Evolutionary conservation across 2,888 invertebrate species (phyloP), one percentile per base, ranked within the genome.

Genomic region (Physocephala rufipes): DNA sequence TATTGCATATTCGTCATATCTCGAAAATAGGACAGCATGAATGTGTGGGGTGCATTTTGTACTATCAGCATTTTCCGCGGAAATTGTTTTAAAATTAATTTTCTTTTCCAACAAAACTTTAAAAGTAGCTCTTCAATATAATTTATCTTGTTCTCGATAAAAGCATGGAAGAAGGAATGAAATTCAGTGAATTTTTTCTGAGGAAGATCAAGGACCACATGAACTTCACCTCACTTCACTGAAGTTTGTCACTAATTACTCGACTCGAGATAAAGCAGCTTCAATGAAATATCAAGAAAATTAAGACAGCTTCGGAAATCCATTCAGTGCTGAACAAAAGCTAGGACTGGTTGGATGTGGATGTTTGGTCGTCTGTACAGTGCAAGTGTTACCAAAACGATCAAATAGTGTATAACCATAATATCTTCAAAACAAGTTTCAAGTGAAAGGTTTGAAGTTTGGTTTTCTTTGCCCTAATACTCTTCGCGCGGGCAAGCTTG

Each of bases 251-350:
- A 2, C 28, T 58, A 12, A 28, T 21, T 55, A 26, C 58, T 15
- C 58, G 15, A 58, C 58, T 58, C 26, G 63, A 63, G 63, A n/a
- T 47, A 63, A 63, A 63, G 45, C 26, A 45, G 63, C 47, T 63
- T 26, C 21, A 63, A 21, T 63, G 2, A 63, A 47, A 63, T 47
- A 24, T 16, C 47, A 26, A 47, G 45, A 63, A 63, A 63, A 47
- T 7, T 47, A 26, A 63, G 45, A 63, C 26, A 26, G 24, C 26
- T 45, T 47, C 24, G 21, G 24, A 24, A 47, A 47, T 24, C 47
- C 63, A 19, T 63, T 63, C 63, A 63, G 63, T 63, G 24, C 26
- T 28, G 26, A 12, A 16, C 47, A 47, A 63, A 26, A 15, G 24
- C 21, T 63, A 16, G 26, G 24, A 26, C 58, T 26, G 28, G 24